Evolutionary conservation across 1,140 invertebrate species (phyloP), one percentile per base, ranked within the genome.

Genomic region (Leptestheria dahalacensis): DNA sequence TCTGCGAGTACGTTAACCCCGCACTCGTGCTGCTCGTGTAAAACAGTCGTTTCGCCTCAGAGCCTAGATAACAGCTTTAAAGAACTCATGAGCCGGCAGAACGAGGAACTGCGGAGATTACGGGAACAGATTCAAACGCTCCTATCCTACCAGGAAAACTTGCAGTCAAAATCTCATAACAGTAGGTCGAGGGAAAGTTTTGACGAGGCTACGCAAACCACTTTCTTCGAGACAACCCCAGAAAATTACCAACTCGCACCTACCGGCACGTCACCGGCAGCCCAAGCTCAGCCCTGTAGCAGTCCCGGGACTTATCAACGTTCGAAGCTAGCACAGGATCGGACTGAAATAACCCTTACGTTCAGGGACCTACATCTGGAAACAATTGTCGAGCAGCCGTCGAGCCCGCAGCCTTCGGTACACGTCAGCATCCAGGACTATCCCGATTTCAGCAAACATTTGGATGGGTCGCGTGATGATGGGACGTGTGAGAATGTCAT

Each of bases 341-440:
- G 26, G 0, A 60, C 58, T 21, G 58, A 60, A 29, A 52, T 60
- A 29, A 52, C 58, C 2, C 21, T 60, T 20, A 60, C 49, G 28
- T 60, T 60, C 28, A 28, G 58, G 21, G 58, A 60, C n/a, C 51
- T 60, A 10, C 50, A 60, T 3, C 58, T 60, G 9, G 58, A 60
- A 29, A 60, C 58, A 0, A 60, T 60, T 41, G 48, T 52, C n/a
- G 58, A 60, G 21, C 58, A 60, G 23, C 58, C 58, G 11, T 29
- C 47, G 23, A 60, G 48, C 28, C 58, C 58, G 2, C 58, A 60
- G 51, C 48, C 18, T 1, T 60, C 58, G 15, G 29, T 60, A 28
- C 47, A 50, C n/a, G 51, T 60, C 21, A 60, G 51, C 20, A 60
- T 60, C 48, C 58, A 60, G 52, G 58, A 60, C 1, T 60, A 60